These are phyloP conservation scores for Microchirus variegatus DNA, from an alignment of 2,797 vertebrate species.

Conservation along the genomic window DNA sequence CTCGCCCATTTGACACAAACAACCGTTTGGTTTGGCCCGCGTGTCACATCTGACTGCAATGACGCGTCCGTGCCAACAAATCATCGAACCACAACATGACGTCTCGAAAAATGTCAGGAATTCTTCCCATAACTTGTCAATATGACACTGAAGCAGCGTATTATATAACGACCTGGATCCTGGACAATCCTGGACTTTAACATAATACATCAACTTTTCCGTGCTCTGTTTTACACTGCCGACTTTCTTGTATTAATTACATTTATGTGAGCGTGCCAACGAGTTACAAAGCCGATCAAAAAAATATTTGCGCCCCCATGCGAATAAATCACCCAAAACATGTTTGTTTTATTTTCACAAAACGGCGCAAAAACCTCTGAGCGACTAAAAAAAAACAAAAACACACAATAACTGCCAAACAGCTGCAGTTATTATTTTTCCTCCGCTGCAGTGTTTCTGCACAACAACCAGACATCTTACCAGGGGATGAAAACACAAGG, in stretches of 20 bases:
- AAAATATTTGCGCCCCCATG: neutral
- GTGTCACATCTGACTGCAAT: slow-evolving; percentile 24
- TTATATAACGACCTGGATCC: neutral
- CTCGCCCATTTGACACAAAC: neutral
- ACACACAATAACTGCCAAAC: neutral
- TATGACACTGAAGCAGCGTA: neutral
- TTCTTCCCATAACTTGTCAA: slow-evolving; percentile 30
- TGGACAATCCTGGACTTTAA: too few relatives aligned
- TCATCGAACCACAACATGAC: slow-evolving; percentile 23
- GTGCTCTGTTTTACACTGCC: neutral
- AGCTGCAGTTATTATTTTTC: slow-evolving; percentile 7
- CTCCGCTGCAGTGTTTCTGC: slow-evolving; percentile 3
- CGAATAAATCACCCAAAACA: neutral
- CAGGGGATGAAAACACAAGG: neutral
- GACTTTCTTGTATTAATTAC: neutral
- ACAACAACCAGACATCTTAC: neutral
- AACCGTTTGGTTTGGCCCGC: slow-evolving; percentile 1
- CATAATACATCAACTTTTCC: too few relatives aligned
- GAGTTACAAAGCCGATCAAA: neutral
- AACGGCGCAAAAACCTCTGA: neutral
- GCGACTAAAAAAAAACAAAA: neutral
- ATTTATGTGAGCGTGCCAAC: neutral
- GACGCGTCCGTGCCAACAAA: slow-evolving; percentile 33
- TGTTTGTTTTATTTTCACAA: slow-evolving; percentile 1
- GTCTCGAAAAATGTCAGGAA: slow-evolving; percentile 32